Evolutionary conservation across 2,797 vertebrate species (phyloP).

Genomic region (Thripadectes ignobilis): DNA sequence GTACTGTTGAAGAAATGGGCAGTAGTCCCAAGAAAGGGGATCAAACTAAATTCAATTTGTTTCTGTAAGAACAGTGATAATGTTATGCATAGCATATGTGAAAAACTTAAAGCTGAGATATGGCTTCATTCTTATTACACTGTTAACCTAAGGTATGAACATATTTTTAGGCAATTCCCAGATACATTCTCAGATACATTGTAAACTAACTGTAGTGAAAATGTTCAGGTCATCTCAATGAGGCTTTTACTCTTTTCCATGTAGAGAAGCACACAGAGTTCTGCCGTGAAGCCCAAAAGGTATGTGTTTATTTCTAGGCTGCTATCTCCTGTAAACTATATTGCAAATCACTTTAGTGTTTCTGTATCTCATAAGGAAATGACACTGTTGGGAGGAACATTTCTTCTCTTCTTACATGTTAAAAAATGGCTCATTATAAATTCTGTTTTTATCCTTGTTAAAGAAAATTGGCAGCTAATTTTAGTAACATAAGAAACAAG

Average conservation of each 20-base stretch:
- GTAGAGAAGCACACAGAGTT: neutral
- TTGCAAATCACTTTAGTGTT: neutral
- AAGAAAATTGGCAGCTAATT: slow-evolving; percentile 58
- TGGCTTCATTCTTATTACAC: neutral
- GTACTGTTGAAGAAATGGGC: neutral
- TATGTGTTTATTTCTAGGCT: slow-evolving; percentile 12
- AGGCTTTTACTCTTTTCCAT: slow-evolving; percentile 16
- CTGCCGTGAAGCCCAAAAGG: neutral
- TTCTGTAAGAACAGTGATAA: neutral
- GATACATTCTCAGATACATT: neutral
- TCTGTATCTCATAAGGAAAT: neutral
- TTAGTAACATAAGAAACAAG: neutral
- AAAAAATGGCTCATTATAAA: neutral
- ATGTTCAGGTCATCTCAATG: neutral
- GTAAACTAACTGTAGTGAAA: neutral
- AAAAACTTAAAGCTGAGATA: neutral
- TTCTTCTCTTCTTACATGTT: neutral
- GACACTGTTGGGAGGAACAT: neutral
- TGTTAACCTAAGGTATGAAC: neutral
- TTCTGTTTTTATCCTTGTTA: neutral
- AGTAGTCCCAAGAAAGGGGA: neutral
- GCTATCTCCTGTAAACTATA: neutral
- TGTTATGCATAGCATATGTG: neutral
- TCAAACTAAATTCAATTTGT: neutral
- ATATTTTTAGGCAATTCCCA: neutral